Base-by-base conservation (phyloP, 2,797 vertebrate species). In the Xenentodon cancila region DNA sequence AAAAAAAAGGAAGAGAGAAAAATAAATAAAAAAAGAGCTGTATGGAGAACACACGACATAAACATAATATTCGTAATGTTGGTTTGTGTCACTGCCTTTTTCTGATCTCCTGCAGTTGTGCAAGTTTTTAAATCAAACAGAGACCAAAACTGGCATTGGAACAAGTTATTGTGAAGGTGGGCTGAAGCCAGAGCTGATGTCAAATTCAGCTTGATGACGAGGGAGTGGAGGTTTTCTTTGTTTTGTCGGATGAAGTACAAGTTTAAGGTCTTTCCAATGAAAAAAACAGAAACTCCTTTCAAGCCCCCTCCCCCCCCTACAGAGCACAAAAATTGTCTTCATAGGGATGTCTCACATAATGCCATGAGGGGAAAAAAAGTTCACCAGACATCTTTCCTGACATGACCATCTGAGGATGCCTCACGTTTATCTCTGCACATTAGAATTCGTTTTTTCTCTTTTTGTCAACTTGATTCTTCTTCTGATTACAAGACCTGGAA, bases 61-160 rank as follows among this genome's bases (percentile, higher is more conserved):
- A 76, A 32, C 53, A 79, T 30, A 21, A 62, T 77, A 50, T 30
- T 71, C 16, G 68, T 56, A 22, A 11, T 54, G 53, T 63, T 42
- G 7, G 21, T 62, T 79, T 44, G 56, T 59, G 55, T 66, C 62
- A 32, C 57, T 48, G 21, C 50, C 22, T 68, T 53, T 53, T 32
- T 18, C 51, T 59, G 37, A 64, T 49, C 19, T 69, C 49, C 22
- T 77, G 40, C 55, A 53, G 65, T 57, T 56, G 44, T 67, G 44
- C 74, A 34, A 71, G 64, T 1, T 83, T 84, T 74, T 73, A 59
- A 64, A 74, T 80, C 63, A 80, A 72, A 83, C 77, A 76, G 60
- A 77, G 77, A 74, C 52, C 72, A 81, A 75, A 70, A 75, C 68
- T 67, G 62, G 42, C 49, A 63, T 50, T 45, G 64, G 72, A 59